Evolutionary conservation across 2,888 invertebrate species (phyloP).

Genomic region (Mellilla xanthometata): DNA sequence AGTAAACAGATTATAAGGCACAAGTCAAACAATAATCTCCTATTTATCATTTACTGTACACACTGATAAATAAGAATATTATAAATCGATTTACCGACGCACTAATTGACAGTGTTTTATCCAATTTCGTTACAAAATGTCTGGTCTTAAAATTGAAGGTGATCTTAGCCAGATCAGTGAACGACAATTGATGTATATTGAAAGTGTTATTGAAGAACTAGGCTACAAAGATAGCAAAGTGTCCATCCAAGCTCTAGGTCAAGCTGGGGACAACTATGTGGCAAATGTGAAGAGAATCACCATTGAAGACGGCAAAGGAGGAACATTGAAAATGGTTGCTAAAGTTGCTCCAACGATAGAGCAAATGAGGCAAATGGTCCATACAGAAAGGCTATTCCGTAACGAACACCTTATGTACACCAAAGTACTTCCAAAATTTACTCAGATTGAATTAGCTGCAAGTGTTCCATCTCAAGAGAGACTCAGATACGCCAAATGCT

Average conservation of each 20-base stretch:
- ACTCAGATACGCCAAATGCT: conserved; percentile 41
- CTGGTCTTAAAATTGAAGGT: conserved; percentile 25
- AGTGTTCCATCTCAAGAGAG: conserved; percentile 37
- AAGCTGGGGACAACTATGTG: conserved; percentile 39
- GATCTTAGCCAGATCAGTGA: conserved; percentile 27
- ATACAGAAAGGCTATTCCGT: conserved; percentile 30
- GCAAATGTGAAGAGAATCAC: conserved; percentile 37
- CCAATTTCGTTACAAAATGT: conserved; percentile 17
- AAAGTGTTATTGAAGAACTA: conserved; percentile 20
- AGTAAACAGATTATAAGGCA: no score
- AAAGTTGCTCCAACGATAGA: conserved; percentile 41
- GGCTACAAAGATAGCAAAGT: conserved; percentile 27
- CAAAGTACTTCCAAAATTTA: conserved; percentile 39
- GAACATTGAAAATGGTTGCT: conserved; percentile 41
- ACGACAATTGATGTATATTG: conserved; percentile 23
- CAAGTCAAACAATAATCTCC: no score
- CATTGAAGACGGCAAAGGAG: conserved; percentile 30
- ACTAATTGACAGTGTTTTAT: neutral
- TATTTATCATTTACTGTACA: neutral
- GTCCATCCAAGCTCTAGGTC: conserved; percentile 27
- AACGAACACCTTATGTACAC: conserved; percentile 48
- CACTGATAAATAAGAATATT: conserved; percentile 1
- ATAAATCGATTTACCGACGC: neutral
- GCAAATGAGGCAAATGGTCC: conserved; percentile 22
- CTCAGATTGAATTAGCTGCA: conserved; percentile 34